Base-by-base conservation (phyloP, 2,888 invertebrate genomes). In the Matsumyia berberina region DNA sequence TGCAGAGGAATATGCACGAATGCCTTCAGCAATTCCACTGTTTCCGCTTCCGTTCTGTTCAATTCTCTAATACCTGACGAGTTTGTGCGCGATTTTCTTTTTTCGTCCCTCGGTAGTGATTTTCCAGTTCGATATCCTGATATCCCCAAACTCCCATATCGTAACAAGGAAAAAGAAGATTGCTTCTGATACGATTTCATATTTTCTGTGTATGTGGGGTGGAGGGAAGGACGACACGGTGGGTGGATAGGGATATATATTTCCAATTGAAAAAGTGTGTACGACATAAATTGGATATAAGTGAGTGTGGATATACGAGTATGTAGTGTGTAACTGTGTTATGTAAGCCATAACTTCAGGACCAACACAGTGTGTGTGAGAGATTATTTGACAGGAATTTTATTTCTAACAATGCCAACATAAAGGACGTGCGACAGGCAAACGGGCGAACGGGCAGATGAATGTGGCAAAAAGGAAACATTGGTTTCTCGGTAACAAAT, bases 191-290 rank as follows among this genome's bases (percentile, higher is more conserved):
- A 37, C 67, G 67, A 67, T 64, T 79, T 79, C 64, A 79, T 74
- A 79, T 64, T 62, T 79, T 46, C 5, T 33, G n/a, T 57, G 15
- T 37, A 19, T 37, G n/a, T 19, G 55, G 24, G 42, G 24, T 24
- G 1, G 29, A 12, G 39, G 19, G 42, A 33, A 60, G 9, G 29
- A 11, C 44, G 44, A 57, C 44, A 64, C 24, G 62, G 31, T 49
- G 57, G 51, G 70, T 37, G 51, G 70, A 72, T 77, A 58, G 55
- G 60, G 57, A 35, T 60, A 60, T 64, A 19, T 60, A 53, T 58
- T 67, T 58, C 42, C 78, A 83, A 79, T 79, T 74, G 69, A 69
- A 79, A 72, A 85, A 85, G 64, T 79, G 74, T 85, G 79, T 64
- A 64, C 51, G 62, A 74, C 74, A 85, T 74, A 70, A 85, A 85